Conservation (phyloP, 1,140 invertebrate genomes). For the Lepidurus couesii region DNA sequence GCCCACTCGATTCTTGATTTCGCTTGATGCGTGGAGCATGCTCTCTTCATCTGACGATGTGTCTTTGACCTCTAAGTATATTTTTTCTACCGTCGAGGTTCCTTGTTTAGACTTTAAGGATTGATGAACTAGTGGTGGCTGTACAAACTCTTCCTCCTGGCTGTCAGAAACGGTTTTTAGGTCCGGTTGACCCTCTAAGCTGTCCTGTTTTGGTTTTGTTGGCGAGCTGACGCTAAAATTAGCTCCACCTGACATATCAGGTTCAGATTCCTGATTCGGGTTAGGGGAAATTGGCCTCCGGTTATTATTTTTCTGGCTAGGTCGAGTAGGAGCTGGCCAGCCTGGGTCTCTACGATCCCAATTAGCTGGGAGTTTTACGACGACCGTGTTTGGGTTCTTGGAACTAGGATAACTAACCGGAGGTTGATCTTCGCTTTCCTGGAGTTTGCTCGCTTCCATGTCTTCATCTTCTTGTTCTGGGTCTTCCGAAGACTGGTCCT, state of each 20-base stretch:
- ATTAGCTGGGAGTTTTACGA: background rate
- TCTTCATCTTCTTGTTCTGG: no score
- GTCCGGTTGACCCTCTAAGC: no score
- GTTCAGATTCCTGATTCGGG: background rate
- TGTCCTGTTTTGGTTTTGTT: no score
- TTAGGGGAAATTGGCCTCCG: background rate
- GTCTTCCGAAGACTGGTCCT: background rate
- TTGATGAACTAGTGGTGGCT: no score
- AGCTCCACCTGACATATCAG: no score
- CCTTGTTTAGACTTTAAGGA: background rate
- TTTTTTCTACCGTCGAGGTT: background rate
- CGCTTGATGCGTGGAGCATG: background rate
- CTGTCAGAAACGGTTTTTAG: no score
- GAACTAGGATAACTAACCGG: background rate
- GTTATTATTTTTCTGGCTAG: background rate
- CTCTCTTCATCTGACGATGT: background rate
- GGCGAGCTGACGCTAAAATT: no score
- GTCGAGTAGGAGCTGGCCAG: background rate
- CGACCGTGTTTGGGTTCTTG: background rate
- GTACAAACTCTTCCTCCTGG: no score
- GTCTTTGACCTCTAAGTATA: background rate
- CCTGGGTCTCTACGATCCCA: background rate
- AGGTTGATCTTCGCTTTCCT: background rate
- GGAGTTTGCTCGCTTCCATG: background rate
- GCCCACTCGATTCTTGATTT: background rate